Base-by-base conservation (phyloP, 2,888 invertebrate genomes). In the Rugalucina vietnamica region DNA sequence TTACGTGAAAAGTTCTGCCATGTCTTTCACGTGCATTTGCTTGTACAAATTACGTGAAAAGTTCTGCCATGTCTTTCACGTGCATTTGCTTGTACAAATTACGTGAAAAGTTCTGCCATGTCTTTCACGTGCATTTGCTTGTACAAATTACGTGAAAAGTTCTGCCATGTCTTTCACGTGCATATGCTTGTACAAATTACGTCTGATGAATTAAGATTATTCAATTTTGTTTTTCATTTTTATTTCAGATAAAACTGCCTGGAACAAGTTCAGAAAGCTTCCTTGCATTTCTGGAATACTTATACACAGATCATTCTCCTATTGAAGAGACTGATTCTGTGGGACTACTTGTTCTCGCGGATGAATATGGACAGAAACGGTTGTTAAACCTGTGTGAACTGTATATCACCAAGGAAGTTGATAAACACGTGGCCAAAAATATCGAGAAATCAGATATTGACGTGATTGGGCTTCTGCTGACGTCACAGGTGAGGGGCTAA, bases 241-340 rank as follows among this genome's bases (percentile, higher is more conserved):
- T 43, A 32, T 82, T 86, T 2, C 57, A 93, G 93, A 76, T 93
- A 0, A 82, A 85, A 29, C 84, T 93, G 43, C 88, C 86, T 0
- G 90, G 91, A 57, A 86, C 90, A 18, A 82, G 86, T n/a, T 70
- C 82, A 54, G 92, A 92, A 72, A 86, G 85, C 10, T 92, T 94
- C 86, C 85, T 92, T 37, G 91, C 93, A 10, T 84, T 94, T 34
- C 81, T 94, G 72, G 94, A 93, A 82, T 94, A 93, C 81, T 77
- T 94, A 29, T 94, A 94, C 87, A 93, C 94, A 0, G 94, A 93
- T 82, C 94, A 94, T 76, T 90, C 93, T 0, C 93, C 93, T 5
- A 92, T 93, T 1, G 92, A 93, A 54, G 92, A 92, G 18, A 88
- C 86, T 8, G 93, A 94, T 69, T 84, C 93, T 8, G 90, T 93